Conservation (phyloP, 2,113 vertebrate species). For the Cryptotis parvus region DNA sequence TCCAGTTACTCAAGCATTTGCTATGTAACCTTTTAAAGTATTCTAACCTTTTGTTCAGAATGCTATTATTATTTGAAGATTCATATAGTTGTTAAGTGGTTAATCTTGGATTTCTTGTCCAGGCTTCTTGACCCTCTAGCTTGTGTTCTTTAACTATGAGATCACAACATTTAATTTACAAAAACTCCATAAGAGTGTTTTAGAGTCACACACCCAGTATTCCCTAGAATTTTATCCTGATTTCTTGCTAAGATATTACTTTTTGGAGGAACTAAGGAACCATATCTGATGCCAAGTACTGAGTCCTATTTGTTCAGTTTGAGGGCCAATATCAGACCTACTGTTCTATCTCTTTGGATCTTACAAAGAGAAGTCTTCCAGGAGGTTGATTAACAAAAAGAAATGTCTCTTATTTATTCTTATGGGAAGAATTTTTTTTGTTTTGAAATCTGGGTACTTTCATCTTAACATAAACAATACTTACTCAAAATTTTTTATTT, state of each 20-base stretch:
- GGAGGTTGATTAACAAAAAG: background rate
- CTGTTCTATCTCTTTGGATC: no score
- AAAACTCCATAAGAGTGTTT: background rate
- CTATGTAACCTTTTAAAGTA: background rate
- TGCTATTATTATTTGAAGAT: no score
- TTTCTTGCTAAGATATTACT: no score
- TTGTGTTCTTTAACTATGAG: background rate
- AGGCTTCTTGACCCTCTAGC: background rate
- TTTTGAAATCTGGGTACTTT: background rate
- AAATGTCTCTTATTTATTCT: background rate
- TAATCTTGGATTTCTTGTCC: background rate
- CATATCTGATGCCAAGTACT: no score
- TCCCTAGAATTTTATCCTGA: no score
- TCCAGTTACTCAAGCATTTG: background rate
- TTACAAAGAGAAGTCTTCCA: background rate
- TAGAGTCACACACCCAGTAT: no score
- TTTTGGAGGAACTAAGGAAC: no score
- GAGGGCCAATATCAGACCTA: no score
- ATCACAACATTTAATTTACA: background rate
- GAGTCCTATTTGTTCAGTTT: no score
- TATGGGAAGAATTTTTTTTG: background rate
- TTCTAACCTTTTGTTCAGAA: no score
- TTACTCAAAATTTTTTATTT: background rate
- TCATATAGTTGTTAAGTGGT: background rate
- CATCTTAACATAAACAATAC: slow-evolving; percentile 1